Conservation (phyloP, 2,888 invertebrate genomes). For the Uropetala carovei region DNA sequence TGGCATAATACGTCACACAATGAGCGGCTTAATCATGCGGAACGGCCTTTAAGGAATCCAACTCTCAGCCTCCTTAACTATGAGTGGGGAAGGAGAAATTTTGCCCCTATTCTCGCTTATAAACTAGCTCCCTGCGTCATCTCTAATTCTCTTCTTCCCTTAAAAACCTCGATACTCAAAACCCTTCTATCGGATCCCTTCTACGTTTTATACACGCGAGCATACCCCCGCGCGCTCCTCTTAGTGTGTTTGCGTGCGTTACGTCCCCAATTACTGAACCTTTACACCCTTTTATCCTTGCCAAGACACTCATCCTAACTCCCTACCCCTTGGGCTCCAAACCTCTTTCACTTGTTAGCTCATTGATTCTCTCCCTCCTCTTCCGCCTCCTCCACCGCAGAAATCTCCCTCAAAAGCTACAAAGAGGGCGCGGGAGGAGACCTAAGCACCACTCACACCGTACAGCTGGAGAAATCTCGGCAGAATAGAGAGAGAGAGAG, state of each 20-base stretch:
- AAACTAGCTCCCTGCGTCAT: background rate
- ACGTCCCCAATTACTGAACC: conserved; percentile 42
- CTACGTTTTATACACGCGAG: background rate
- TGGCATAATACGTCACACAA: background rate
- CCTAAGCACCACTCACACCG: background rate
- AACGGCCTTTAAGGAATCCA: background rate
- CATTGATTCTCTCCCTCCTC: conserved; percentile 44
- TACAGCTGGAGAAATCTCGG: background rate
- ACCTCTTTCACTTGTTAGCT: conserved; percentile 43
- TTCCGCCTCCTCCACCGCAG: background rate
- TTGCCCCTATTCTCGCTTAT: background rate
- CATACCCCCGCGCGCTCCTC: background rate
- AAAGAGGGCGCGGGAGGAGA: background rate
- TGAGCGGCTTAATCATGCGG: background rate
- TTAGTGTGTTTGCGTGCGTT: background rate
- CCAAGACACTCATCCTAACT: background rate
- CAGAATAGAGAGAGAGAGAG: too few relatives aligned
- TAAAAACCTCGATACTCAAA: background rate
- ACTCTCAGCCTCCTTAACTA: background rate
- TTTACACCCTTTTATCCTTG: conserved; percentile 26
- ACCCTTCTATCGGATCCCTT: background rate
- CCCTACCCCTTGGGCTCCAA: background rate
- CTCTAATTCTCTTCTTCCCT: background rate
- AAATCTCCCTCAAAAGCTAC: background rate
- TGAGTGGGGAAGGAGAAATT: background rate